Evolutionary conservation across 2,888 invertebrate genomes (phyloP), one percentile per base, ranked within the genome.

Genomic region (Ophion costatus): DNA sequence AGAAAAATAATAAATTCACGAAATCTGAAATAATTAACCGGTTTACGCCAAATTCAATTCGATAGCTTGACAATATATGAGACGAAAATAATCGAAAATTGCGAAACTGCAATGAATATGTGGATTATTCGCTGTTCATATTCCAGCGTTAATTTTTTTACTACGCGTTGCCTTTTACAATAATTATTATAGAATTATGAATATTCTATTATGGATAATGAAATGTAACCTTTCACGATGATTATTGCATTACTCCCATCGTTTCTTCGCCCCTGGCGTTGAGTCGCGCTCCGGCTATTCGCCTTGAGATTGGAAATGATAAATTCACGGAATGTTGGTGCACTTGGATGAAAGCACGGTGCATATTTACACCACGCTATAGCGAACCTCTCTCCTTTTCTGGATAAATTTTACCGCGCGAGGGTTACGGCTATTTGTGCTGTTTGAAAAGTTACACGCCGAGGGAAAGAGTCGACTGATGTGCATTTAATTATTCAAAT

Each of bases 401-500:
- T 17, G 51, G 24, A 51, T 51, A 51, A 17, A 51, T 17, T 51
- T 51, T 3, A 51, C 5, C 51, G 51, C 51, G 5, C 51, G 17
- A 51, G 51, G 51, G 51, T 51, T 17, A 51, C 51, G 51, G 17
- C 51, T 51, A 17, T 61, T 59, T 69, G 83, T 82, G 75, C 82
- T 80, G 70, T 80, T 80, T 74, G 69, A 78, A 69, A 77, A 84
- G 78, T 69, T 64, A 73, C 74, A 76, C 79, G 83, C 78, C 80
- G 82, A 83, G 83, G 69, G 51, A 51, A 69, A 17, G 56, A 69
- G 64, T 73, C 69, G 86, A 29, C 89, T 87, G 90, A 89, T 90
- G 90, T 89, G 88, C 88, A 90, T 90, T 92, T 92, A 92, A 92
- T 93, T 92, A 92, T 93, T 92, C 91, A 92, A 92, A 93, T 93